Conservation (phyloP, 2,797 vertebrate genomes). For the Falco novaeseelandiae region DNA sequence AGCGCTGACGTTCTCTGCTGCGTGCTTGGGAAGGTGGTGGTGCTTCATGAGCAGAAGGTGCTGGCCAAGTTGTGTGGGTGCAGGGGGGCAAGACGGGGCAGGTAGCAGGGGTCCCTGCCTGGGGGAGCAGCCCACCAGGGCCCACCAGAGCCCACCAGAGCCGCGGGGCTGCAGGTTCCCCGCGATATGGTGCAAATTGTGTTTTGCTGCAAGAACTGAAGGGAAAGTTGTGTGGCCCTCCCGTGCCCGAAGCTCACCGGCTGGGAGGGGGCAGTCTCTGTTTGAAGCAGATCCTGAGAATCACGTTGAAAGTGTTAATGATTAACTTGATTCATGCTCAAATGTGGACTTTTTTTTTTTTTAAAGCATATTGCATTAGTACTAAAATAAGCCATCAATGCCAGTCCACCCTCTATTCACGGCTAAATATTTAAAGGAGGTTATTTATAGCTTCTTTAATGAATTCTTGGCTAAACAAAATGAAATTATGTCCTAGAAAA, state of each 20-base stretch:
- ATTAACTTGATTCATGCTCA: conserved; percentile 76
- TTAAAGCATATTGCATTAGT: conserved; percentile 74
- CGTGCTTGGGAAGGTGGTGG: not conserved
- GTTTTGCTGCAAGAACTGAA: not conserved
- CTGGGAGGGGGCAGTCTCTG: not conserved
- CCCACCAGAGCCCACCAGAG: not conserved
- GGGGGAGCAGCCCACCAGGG: not conserved
- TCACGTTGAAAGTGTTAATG: conserved; percentile 69
- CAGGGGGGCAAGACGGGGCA: not conserved
- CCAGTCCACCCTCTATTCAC: conserved; percentile 80
- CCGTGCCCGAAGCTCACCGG: rapidly evolving
- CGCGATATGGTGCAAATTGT: rapidly evolving
- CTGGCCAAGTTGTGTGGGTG: not conserved
- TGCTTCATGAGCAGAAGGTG: not conserved
- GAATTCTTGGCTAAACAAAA: conserved; percentile 83
- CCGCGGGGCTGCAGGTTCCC: rapidly evolving
- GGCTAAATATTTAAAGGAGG: conserved; percentile 80
- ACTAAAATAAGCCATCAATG: conserved; percentile 80
- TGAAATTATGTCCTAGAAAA: conserved; percentile 83
- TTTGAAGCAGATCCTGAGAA: conserved; percentile 25
- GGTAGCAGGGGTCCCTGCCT: rapidly evolving
- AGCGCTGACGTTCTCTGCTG: rapidly evolving
- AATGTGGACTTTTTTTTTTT: conserved; percentile 64
- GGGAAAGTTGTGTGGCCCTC: not conserved
- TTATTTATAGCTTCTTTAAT: conserved; percentile 82